Percentiles rank a stretch among this genome's conserved stretches.
These are phyloP conservation scores for Chelonus formosanus DNA, from an alignment of 2,888 invertebrate species.

Conservation along the genomic window DNA sequence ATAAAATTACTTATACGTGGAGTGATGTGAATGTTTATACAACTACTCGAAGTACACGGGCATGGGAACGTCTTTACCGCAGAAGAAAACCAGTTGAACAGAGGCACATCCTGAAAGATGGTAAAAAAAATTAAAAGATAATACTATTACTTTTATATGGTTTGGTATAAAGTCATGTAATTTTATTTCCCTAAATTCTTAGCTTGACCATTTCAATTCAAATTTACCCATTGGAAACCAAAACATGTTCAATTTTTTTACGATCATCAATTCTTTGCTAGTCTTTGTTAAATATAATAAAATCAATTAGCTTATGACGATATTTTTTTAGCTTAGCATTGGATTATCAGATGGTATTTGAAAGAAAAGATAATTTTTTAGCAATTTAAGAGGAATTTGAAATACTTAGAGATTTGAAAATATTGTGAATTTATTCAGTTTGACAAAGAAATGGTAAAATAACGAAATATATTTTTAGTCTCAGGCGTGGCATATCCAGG, in stretches of 20 bases:
- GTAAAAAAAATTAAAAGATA: conserved; percentile 64
- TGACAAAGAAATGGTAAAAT: conserved; percentile 1
- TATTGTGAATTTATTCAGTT: neutral
- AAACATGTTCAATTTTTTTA: too few species aligned
- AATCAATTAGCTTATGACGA: too few species aligned
- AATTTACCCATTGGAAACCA: neutral
- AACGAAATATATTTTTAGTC: conserved; percentile 67
- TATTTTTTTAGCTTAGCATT: too few species aligned
- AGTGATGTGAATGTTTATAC: conserved; percentile 79
- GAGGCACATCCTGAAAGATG: conserved; percentile 78
- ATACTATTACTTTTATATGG: neutral
- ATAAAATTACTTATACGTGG: conserved; percentile 79
- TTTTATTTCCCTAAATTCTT: too few species aligned
- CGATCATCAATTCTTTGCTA: too few species aligned
- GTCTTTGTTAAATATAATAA: too few species aligned
- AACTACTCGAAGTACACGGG: conserved; percentile 67
- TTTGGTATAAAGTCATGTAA: neutral
- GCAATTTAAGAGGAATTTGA: neutral
- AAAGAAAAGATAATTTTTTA: too few species aligned
- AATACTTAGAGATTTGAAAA: neutral
- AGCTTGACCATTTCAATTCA: neutral
- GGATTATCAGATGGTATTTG: neutral
- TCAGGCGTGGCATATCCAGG: conserved; percentile 86
- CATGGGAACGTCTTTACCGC: conserved; percentile 46
- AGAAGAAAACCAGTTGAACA: conserved; percentile 48